phyloP scores from a whole-genome alignment of 2,113 vertebrate genomes.

The Salvelinus sp. region DNA sequence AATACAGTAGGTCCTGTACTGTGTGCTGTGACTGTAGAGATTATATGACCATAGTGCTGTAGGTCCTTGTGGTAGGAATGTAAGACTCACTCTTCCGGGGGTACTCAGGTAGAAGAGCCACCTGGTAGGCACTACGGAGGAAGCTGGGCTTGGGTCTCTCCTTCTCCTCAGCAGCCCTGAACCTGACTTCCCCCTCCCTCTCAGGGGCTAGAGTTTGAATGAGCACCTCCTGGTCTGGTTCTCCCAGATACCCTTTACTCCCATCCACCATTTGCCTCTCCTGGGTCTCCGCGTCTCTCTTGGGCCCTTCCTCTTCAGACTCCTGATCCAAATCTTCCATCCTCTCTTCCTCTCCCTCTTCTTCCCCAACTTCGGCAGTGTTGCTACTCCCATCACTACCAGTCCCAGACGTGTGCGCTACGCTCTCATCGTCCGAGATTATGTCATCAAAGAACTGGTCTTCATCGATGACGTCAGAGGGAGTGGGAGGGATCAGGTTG shows the following conservation, averaged over 20 bases:
- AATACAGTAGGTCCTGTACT: too few relatives aligned
- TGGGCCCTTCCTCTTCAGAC: not conserved
- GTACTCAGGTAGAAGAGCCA: slow-evolving; percentile 54
- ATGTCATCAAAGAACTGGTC: slow-evolving; percentile 74
- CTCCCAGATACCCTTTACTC: not conserved
- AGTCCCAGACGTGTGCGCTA: slow-evolving; percentile 40
- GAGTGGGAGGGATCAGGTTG: slow-evolving; percentile 76
- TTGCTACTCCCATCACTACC: slow-evolving; percentile 45
- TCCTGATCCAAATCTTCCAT: slow-evolving; percentile 12
- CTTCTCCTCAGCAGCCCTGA: slow-evolving; percentile 19
- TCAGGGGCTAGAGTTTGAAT: not conserved
- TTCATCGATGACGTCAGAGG: slow-evolving; percentile 62
- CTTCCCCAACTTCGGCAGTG: slow-evolving; percentile 37
- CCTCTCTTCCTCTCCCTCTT: slow-evolving; percentile 30
- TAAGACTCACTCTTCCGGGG: slow-evolving; percentile 66
- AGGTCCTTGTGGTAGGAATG: not conserved
- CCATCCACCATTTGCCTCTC: slow-evolving; percentile 19
- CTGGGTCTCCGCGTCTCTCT: not conserved
- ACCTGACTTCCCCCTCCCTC: slow-evolving; percentile 20
- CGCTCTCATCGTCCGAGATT: slow-evolving; percentile 61
- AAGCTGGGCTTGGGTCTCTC: slow-evolving; percentile 41
- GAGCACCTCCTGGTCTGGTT: slow-evolving; percentile 14
- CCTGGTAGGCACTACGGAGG: slow-evolving; percentile 51
- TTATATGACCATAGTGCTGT: too few relatives aligned
- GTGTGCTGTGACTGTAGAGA: too few relatives aligned